Base-by-base conservation (phyloP, 1,140 invertebrate species). In the Bicyclus anynana region DNA sequence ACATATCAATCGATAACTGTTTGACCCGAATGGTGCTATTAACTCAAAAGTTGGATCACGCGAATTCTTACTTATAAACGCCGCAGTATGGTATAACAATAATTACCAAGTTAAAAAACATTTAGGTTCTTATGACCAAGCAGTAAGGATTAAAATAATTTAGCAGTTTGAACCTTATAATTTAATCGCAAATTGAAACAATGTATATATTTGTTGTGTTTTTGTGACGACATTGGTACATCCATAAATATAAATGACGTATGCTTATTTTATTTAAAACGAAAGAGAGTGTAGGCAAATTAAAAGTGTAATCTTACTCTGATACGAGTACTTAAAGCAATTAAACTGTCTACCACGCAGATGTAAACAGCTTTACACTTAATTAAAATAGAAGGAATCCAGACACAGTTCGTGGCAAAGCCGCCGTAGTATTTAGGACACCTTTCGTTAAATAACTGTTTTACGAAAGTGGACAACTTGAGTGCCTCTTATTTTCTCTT, bases 331-430 rank as follows among this genome's bases (percentile, higher is more conserved):
- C 37, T 40, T 40, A 40, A 40, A 40, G 5, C 14, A 40, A 40
- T 40, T 40, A 40, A 14, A 40, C 37, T 40, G 37, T 40, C 37
- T 40, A 40, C 37, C 37, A 18, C 10, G 37, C 37, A 40, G 37
- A 40, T 40, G 37, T 40, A 40, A 40, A 17, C 37, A 40, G 1
- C 37, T 40, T 40, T 40, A 40, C 37, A 40, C 17, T 40, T 40
- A 17, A 40, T 40, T 40, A 40, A 40, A 14, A 40, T 16, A 40
- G 37, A 40, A 40, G 37, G 13, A 40, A 40, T 40, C 17, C 37
- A 7, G 29, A 33, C 10, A 12, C 9, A 6, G 29, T 12, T 33
- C 29, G 29, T 33, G 29, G 7, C 29, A 33, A 33, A 12, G n/a
- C 7, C n/a, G 29, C 29, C 10, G 10, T 12, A 33, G 29, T 33